These are phyloP conservation scores for Gadus macrocephalus DNA, from an alignment of 2,113 vertebrate species.

Conservation along the genomic window DNA sequence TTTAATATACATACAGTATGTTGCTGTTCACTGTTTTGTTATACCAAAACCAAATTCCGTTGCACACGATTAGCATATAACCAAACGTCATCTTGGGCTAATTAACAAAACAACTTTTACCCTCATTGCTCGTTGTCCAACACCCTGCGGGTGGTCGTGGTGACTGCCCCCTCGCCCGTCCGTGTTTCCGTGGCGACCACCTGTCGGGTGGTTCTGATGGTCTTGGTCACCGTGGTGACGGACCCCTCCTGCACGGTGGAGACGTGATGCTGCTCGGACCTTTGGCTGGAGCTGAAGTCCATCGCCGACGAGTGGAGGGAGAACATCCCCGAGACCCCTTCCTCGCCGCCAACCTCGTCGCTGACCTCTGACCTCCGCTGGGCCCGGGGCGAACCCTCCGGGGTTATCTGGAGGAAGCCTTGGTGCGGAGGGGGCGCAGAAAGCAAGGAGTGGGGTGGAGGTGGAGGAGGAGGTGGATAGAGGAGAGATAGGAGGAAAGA, in stretches of 20 bases:
- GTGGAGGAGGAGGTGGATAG: no score
- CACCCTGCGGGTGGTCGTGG: slow-evolving; percentile 22
- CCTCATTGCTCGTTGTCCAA: slow-evolving; percentile 41
- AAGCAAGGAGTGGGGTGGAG: not conserved
- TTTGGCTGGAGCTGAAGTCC: slow-evolving; percentile 65
- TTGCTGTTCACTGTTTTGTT: slow-evolving; percentile 16
- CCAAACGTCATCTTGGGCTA: slow-evolving; percentile 8
- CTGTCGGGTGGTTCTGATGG: slow-evolving; percentile 57
- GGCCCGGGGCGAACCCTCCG: slow-evolving; percentile 64
- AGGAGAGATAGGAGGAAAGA: not conserved
- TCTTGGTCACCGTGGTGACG: slow-evolving; percentile 58
- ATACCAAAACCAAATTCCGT: slow-evolving; percentile 19
- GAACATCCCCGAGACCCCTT: slow-evolving; percentile 62
- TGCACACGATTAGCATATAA: slow-evolving; percentile 33
- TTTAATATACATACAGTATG: slow-evolving; percentile 29
- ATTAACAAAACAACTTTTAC: slow-evolving; percentile 11
- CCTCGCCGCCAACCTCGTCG: slow-evolving; percentile 56
- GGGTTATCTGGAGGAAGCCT: slow-evolving; percentile 68
- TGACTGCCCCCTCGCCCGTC: slow-evolving; percentile 55
- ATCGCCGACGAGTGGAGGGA: slow-evolving; percentile 71
- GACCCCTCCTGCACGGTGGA: slow-evolving; percentile 46
- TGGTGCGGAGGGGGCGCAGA: not conserved
- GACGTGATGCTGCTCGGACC: slow-evolving; percentile 48
- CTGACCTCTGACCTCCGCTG: slow-evolving; percentile 55
- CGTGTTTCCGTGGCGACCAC: slow-evolving; percentile 49